phyloP scores from a whole-genome alignment of 2,113 vertebrate species.

The Hippopotamus amphibius region DNA sequence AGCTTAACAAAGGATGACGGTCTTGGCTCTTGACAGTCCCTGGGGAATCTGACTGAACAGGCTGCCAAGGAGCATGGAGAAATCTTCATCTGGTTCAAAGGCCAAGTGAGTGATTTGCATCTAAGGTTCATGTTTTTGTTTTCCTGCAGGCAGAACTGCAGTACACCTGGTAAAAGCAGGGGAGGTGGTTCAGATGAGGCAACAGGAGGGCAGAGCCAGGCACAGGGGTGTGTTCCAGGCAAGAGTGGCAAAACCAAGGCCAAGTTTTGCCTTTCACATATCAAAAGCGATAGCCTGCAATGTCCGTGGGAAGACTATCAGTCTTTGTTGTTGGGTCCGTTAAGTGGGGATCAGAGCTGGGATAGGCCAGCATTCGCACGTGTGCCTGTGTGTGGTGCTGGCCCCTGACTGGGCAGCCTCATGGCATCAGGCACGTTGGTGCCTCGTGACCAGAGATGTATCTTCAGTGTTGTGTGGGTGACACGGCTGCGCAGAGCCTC shows the following conservation, averaged over 20 bases:
- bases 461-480: constrained; percentile 49
- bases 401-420: accelerated
- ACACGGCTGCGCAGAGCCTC: not conserved
- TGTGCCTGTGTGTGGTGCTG: not conserved
- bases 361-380: not conserved
- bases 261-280: not conserved
- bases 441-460: not conserved
- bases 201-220: not conserved
- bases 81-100: constrained; percentile 28
- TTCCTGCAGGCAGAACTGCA: not conserved
- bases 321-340: not conserved
- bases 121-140: not conserved
- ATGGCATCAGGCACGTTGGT: not conserved
- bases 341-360: not conserved
- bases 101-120: not conserved
- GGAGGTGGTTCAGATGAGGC: not conserved
- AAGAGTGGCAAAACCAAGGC: not conserved
- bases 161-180: not conserved
- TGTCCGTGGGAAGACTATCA: accelerated
- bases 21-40: not conserved
- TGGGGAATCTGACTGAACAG: not conserved
- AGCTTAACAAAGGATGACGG: not conserved
- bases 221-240: not conserved
- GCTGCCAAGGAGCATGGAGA: not conserved
- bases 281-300: not conserved